Conservation (phyloP, 2,113 vertebrate species). For the Indicator maculatus region DNA sequence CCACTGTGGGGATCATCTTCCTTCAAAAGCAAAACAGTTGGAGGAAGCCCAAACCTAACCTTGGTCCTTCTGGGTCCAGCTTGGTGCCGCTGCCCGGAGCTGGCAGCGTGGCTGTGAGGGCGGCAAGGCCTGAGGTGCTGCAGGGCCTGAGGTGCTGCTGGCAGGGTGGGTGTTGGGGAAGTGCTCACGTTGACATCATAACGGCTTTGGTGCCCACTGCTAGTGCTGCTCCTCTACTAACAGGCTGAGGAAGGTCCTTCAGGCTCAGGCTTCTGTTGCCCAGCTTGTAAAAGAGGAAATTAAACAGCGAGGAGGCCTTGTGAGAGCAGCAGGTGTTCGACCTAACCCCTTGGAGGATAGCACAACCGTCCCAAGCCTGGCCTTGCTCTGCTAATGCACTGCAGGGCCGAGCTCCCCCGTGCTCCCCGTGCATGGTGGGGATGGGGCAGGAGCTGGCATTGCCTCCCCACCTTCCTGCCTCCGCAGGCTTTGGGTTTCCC, state of each 20-base stretch:
- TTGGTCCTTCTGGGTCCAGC: neutral
- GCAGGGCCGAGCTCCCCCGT: neutral
- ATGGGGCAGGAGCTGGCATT: neutral
- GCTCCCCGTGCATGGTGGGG: neutral
- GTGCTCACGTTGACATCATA: slow-evolving; percentile 70
- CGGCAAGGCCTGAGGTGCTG: neutral
- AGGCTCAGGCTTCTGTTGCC: neutral
- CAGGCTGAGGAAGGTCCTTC: neutral
- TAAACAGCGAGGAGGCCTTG: slow-evolving; percentile 42
- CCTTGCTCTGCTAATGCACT: slow-evolving; percentile 25
- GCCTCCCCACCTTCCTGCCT: neutral
- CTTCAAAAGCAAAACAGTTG: neutral
- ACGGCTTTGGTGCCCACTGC: slow-evolving; percentile 80
- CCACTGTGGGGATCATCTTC: neutral
- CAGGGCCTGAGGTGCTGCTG: neutral
- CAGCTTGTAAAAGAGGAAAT: slow-evolving; percentile 55
- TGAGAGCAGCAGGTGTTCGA: slow-evolving; percentile 18
- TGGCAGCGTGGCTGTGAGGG: neutral
- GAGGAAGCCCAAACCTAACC: neutral
- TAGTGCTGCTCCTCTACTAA: slow-evolving; percentile 62
- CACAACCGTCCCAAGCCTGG: neutral
- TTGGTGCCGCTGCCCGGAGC: rapidly evolving
- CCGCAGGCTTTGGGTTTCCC: slow-evolving; percentile 14
- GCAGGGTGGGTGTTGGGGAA: neutral
- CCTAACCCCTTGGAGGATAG: slow-evolving; percentile 11